Evolutionary conservation across 2,888 invertebrate species (phyloP), one percentile per base, ranked within the genome.

Genomic region (Heteromyza rotundicornis): DNA sequence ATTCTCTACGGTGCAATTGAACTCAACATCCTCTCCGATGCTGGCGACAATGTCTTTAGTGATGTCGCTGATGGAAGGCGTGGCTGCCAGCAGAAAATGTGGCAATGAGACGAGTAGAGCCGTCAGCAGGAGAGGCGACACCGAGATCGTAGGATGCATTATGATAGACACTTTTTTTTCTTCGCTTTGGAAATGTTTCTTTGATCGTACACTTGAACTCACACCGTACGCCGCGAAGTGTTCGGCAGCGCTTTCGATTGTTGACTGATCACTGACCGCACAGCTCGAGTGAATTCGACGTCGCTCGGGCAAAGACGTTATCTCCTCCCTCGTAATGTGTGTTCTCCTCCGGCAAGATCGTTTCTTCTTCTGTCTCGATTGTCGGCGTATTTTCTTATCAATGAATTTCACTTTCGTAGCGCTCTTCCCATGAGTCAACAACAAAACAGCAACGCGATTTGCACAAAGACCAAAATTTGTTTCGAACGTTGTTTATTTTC

Each of bases 1-100:
- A 68, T 83, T 77, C 60, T 81, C 76, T 57, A 82, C 80, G 0
- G 82, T 82, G 66, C 83, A 83, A 53, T 78, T 80, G 56, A 83
- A 78, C 57, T 79, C 76, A 0, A 81, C 81, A 47, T 72, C 74
- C 7, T 82, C 82, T 20, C 81, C 82, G 27, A 82, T 69, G 24
- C 77, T 77, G 59, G 78, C 80, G 58, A 80, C 79, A 64, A 78
- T 69, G 64, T 81, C 80, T 63, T 73, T 71, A 32, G 75, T 77
- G 24, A 81, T 80, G 47, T 74, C 70, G 32, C 75, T 79, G 60
- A 81, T 81, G 58, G 75, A 75, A 3, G 80, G 77, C 23, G 65
- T 56, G 16, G 70, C 61, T 5, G 70, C 63, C 24, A 10, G 44
- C 56, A 58, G 36, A 40, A 20, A 44, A 7, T 17, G 17, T 14